Evolutionary conservation across 1,140 invertebrate genomes (phyloP).

Genomic region (Amphibalanus amphitrite): DNA sequence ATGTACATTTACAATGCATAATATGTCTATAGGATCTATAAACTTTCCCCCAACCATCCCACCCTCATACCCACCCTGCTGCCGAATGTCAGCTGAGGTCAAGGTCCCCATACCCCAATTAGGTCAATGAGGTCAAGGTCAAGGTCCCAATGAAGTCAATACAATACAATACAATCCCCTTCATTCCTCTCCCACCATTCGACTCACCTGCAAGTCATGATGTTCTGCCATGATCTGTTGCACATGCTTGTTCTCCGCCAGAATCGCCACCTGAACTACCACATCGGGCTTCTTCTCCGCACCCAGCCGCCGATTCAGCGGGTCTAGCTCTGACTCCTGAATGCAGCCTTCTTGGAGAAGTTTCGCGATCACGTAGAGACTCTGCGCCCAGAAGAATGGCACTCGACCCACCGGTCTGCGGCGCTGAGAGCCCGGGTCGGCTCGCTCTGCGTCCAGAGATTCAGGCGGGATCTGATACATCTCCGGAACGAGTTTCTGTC

Average conservation of each 20-base stretch:
- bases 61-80: too few species aligned
- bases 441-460: constrained; percentile 65
- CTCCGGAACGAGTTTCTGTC: constrained; percentile 81
- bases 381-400: constrained; percentile 97
- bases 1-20: too few species aligned
- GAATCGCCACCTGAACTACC: constrained; percentile 94
- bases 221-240: background rate
- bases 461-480: constrained; percentile 77
- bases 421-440: constrained; percentile 69
- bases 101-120: too few species aligned
- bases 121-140: too few species aligned
- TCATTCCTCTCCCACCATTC: too few species aligned
- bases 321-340: constrained; percentile 71
- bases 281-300: constrained; percentile 96
- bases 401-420: constrained; percentile 70
- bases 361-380: constrained; percentile 86
- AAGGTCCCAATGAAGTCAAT: too few species aligned
- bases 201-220: background rate
- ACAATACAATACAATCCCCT: too few species aligned
- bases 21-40: too few species aligned
- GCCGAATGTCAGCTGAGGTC: too few species aligned
- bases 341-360: constrained; percentile 62
- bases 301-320: constrained; percentile 80
- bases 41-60: too few species aligned
- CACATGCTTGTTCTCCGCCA: constrained; percentile 61